Conservation (phyloP, 2,113 vertebrate species). For the Mirza zaza region DNA sequence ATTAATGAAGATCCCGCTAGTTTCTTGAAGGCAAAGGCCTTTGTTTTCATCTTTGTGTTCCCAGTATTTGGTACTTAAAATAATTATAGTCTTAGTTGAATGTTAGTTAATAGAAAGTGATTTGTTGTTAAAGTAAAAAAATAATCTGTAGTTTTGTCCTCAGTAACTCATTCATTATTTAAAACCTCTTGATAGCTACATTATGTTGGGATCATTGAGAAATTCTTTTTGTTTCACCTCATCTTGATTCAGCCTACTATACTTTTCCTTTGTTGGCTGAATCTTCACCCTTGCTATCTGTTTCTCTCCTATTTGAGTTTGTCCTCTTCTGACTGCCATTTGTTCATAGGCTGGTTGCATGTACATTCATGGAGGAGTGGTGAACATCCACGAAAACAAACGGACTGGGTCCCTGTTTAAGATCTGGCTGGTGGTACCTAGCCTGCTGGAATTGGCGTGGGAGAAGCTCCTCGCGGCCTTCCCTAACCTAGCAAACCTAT, state of each 20-base stretch:
- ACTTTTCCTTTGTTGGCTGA: not conserved
- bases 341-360: constrained; percentile 94
- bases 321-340: constrained; percentile 32
- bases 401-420: constrained; percentile 97
- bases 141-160: not conserved
- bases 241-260: not conserved
- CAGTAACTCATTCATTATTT: not conserved
- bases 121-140: constrained; percentile 6
- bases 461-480: constrained; percentile 93
- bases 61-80: not conserved
- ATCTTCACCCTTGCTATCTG: not conserved
- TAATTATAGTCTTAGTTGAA: not conserved
- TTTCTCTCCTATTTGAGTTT: constrained; percentile 41
- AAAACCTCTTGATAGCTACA: not conserved
- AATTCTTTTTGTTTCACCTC: not conserved
- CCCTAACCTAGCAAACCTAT: constrained; percentile 91
- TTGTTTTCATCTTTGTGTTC: constrained; percentile 19
- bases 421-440: constrained; percentile 97
- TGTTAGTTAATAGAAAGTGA: not conserved
- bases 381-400: constrained; percentile 97
- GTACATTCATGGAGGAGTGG: constrained; percentile 98
- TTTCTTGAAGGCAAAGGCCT: constrained; percentile 16
- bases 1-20: not conserved
- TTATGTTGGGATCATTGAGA: not conserved
- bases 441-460: constrained; percentile 97